Evolutionary conservation across 2,797 vertebrate genomes (phyloP).

Genomic region (Etheostoma nigrum): DNA sequence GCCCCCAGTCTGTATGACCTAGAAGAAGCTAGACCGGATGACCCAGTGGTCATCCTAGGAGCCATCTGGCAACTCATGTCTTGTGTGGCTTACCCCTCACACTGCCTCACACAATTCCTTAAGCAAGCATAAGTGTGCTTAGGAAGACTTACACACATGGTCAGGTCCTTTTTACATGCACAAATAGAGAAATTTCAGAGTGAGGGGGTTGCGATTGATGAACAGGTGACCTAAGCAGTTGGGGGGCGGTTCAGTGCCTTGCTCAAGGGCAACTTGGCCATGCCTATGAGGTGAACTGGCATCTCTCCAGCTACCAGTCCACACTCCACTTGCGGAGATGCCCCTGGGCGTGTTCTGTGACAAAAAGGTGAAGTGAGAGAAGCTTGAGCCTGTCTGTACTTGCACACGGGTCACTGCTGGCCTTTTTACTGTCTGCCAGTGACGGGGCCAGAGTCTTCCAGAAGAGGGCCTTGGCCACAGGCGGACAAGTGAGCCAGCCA

Average conservation of each 20-base stretch:
- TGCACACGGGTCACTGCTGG: slow-evolving; percentile 75
- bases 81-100: slow-evolving; percentile 80
- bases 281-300: no score
- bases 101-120: slow-evolving; percentile 80
- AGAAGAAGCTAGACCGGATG: slow-evolving; percentile 80
- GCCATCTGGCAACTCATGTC: slow-evolving; percentile 83
- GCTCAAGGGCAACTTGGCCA: no score
- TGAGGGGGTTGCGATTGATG: no score
- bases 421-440: slow-evolving; percentile 78
- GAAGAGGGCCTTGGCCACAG: slow-evolving; percentile 81
- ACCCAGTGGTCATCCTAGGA: slow-evolving; percentile 82
- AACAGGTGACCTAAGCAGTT: no score
- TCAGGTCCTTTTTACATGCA: no score
- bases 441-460: slow-evolving; percentile 79
- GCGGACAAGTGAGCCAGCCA: slow-evolving; percentile 70
- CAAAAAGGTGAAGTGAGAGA: slow-evolving; percentile 55
- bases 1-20: slow-evolving; percentile 76
- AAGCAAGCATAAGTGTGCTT: slow-evolving; percentile 82
- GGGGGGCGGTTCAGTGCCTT: no score
- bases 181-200: no score
- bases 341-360: slow-evolving; percentile 50
- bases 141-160: slow-evolving; percentile 67
- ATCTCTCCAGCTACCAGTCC: no score
- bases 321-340: slow-evolving; percentile 12
- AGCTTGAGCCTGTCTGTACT: slow-evolving; percentile 72